phyloP scores from a whole-genome alignment of 1,140 invertebrate species.

The Drosophila bifasciata region DNA sequence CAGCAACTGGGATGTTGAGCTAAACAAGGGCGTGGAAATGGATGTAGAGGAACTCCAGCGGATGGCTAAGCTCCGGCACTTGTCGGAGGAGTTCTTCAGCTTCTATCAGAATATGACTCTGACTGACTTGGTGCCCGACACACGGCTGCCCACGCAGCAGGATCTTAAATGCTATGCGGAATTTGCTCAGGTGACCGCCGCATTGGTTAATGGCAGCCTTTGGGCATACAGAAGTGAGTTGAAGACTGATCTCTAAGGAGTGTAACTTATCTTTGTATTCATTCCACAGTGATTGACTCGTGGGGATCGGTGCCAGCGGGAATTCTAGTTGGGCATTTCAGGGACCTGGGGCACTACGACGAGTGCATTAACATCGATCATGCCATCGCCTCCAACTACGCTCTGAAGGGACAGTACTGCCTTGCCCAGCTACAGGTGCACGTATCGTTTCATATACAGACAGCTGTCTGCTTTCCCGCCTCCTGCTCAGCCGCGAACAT shows the following conservation, averaged over 20 bases:
- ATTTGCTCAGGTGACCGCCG: slow-evolving; percentile 21
- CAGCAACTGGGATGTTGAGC: not conserved
- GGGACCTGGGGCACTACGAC: slow-evolving; percentile 64
- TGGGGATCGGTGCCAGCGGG: slow-evolving; percentile 71
- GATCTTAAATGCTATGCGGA: slow-evolving; percentile 60
- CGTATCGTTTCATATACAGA: slow-evolving; percentile 12
- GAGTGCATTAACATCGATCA: slow-evolving; percentile 61
- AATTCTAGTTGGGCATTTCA: slow-evolving; percentile 42
- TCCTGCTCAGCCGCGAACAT: slow-evolving; percentile 42
- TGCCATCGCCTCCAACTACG: slow-evolving; percentile 2
- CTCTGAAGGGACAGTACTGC: slow-evolving; percentile 57
- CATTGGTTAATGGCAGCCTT: slow-evolving; percentile 14
- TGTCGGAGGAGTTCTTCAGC: slow-evolving; percentile 36
- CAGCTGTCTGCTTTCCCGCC: slow-evolving; percentile 51
- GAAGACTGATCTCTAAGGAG: not conserved
- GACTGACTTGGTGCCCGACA: slow-evolving; percentile 24
- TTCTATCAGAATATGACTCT: slow-evolving; percentile 39
- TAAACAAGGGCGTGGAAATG: slow-evolving; percentile 7
- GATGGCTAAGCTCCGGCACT: slow-evolving; percentile 23
- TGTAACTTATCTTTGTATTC: not conserved
- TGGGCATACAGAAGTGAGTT: slow-evolving; percentile 61
- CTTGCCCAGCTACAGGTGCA: slow-evolving; percentile 34
- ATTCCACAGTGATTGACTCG: slow-evolving; percentile 59
- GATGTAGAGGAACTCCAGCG: slow-evolving; percentile 32
- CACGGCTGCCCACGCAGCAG: slow-evolving; percentile 28